These are phyloP conservation scores for Dryobates pubescens DNA, from an alignment of 2,797 vertebrate genomes.

Conservation along the genomic window DNA sequence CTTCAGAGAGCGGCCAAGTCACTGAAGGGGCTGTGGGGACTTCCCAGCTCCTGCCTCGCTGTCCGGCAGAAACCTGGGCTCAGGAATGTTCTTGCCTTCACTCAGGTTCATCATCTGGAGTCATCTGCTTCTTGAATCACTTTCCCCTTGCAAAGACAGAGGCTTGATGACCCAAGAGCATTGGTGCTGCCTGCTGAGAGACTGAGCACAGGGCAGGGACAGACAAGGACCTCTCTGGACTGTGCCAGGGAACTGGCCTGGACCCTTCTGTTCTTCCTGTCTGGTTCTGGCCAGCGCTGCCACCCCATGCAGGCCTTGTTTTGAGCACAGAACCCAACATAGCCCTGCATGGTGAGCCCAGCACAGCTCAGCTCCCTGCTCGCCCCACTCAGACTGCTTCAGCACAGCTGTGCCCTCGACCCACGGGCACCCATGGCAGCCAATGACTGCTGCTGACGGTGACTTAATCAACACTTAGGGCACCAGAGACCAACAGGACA, in stretches of 20 bases:
- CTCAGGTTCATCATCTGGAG: not conserved
- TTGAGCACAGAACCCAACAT: too few relatives aligned
- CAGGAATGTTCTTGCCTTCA: not conserved
- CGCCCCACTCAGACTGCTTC: too few relatives aligned
- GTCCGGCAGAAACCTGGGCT: not conserved
- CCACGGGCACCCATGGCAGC: too few relatives aligned
- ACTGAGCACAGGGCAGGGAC: not conserved
- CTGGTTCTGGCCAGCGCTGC: not conserved
- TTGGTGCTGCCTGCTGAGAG: not conserved
- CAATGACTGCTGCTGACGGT: too few relatives aligned
- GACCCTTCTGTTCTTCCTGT: not conserved
- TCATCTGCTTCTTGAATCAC: not conserved
- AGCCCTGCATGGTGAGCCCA: too few relatives aligned
- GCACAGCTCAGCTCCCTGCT: too few relatives aligned
- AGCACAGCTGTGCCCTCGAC: too few relatives aligned
- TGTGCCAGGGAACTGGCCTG: accelerated
- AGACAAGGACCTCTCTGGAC: accelerated
- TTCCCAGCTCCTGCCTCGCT: accelerated
- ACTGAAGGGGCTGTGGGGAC: accelerated
- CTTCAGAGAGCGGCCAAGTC: accelerated
- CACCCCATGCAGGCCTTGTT: accelerated
- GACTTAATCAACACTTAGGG: too few relatives aligned
- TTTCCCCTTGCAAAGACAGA: not conserved
- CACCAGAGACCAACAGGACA: accelerated
- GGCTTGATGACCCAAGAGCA: not conserved